Conservation (phyloP, 2,888 invertebrate species). For the Melanostoma scalare region DNA sequence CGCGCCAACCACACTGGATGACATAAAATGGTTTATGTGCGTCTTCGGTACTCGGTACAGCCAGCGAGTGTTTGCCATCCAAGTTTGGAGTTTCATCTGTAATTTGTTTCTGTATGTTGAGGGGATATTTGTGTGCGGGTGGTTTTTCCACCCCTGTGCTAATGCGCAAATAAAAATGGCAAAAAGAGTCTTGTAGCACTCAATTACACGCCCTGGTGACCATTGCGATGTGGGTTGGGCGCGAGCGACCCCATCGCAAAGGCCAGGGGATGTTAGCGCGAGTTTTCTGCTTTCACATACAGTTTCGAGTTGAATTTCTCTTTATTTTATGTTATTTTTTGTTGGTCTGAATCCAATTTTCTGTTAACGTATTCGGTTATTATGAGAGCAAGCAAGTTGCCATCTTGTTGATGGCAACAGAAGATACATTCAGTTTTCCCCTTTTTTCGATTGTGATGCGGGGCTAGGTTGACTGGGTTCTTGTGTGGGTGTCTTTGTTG, state of each 20-base stretch:
- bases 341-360: slow-evolving; percentile 58
- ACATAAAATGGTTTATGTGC: slow-evolving; percentile 72
- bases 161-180: slow-evolving; percentile 83
- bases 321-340: slow-evolving; percentile 47
- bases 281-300: slow-evolving; percentile 57
- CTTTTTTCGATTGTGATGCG: slow-evolving; percentile 35
- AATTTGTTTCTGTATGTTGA: slow-evolving; percentile 68
- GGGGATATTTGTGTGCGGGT: slow-evolving; percentile 55
- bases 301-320: slow-evolving; percentile 68
- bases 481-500: slow-evolving; percentile 48
- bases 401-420: slow-evolving; percentile 82
- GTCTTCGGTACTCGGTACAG: slow-evolving; percentile 51
- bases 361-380: slow-evolving; percentile 76
- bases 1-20: slow-evolving; percentile 62
- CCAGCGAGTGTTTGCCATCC: slow-evolving; percentile 31
- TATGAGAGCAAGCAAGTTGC: slow-evolving; percentile 82
- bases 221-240: slow-evolving; percentile 73
- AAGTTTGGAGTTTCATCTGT: slow-evolving; percentile 59
- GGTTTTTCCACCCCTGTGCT: slow-evolving; percentile 80
- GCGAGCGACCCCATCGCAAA: slow-evolving; percentile 19
- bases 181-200: slow-evolving; percentile 82
- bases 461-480: slow-evolving; percentile 16
- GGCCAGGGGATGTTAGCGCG: slow-evolving; percentile 47
- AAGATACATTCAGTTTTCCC: slow-evolving; percentile 76
- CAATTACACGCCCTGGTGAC: slow-evolving; percentile 83